Evolutionary conservation across 1,140 invertebrate genomes (phyloP).

Genomic region (Trachymyrmex cornetzi): DNA sequence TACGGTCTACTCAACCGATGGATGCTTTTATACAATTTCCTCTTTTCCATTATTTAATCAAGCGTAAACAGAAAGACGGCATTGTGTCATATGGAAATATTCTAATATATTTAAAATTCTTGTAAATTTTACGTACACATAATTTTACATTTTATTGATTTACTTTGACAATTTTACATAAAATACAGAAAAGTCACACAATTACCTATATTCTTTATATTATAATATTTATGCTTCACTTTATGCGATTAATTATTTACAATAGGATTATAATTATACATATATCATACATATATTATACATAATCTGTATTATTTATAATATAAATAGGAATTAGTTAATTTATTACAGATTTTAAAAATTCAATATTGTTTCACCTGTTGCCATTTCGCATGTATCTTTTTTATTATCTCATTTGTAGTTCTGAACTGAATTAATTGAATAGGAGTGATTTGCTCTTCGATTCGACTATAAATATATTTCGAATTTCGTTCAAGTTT

Average conservation of each 20-base stretch:
- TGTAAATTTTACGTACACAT: background rate
- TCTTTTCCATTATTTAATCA: slow-evolving; percentile 1
- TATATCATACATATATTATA: too few relatives aligned
- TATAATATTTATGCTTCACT: background rate
- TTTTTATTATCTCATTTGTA: slow-evolving; percentile 11
- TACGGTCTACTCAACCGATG: background rate
- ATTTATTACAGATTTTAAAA: background rate
- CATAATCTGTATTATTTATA: background rate
- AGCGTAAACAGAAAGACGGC: background rate
- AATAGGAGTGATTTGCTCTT: background rate
- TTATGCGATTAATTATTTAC: background rate
- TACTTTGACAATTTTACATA: slow-evolving; percentile 3
- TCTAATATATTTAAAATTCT: background rate
- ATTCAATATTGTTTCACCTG: background rate
- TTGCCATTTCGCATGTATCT: background rate
- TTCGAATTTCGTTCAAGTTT: background rate
- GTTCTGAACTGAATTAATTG: background rate
- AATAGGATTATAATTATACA: background rate
- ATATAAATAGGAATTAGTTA: background rate
- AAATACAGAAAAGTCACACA: background rate
- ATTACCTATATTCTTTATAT: background rate
- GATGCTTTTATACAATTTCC: background rate
- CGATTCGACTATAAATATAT: background rate
- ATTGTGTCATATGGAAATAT: background rate
- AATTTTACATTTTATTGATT: background rate